Base-by-base conservation (phyloP, 2,888 invertebrate genomes). In the Erynnis tages region DNA sequence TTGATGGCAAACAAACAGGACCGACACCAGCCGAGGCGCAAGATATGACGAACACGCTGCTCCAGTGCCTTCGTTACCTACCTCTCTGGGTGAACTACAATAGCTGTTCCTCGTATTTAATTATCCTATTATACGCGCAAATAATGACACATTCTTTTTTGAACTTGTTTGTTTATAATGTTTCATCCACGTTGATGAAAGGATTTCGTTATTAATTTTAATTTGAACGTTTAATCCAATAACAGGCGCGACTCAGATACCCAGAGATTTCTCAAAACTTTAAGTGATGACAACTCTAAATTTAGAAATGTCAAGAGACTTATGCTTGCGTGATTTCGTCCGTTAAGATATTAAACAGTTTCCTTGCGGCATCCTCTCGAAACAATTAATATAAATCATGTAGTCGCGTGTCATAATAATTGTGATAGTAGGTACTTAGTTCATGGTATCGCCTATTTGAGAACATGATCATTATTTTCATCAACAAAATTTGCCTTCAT, bases 361-460 rank as follows among this genome's bases (percentile, higher is more conserved):
- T 65, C 69, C 68, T 69, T 62, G 60, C 59, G 44, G 55, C 58
- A 57, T 63, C 68, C 71, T 70, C 68, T 76, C 70, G 69, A 68
- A 72, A 69, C 73, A 80, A 82, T 82, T 79, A 77, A 70, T 75
- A 69, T 58, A 67, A 72, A 76, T 78, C 66, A 69, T 69, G 65
- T 60, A 58, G 65, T 77, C 70, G 75, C 74, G 73, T 76, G 75
- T 65, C 60, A 56, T 61, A 60, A 62, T 65, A 67, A 69, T 68
- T 63, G 65, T 67, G 68, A 66, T 60, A 55, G 58, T 41, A 8
- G 30, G 30, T 27, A 14, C 10, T 17, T 38, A 21, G 10, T 34
- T 19, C n/a, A 16, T 19, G 14, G 17, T 32, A 14, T 25, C 14
- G 25, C 17, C 29, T 43, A 19, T 30, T 7, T 29, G 16, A 25